Evolutionary conservation across 2,888 invertebrate genomes (phyloP).

Genomic region (Meandrusa payeni): DNA sequence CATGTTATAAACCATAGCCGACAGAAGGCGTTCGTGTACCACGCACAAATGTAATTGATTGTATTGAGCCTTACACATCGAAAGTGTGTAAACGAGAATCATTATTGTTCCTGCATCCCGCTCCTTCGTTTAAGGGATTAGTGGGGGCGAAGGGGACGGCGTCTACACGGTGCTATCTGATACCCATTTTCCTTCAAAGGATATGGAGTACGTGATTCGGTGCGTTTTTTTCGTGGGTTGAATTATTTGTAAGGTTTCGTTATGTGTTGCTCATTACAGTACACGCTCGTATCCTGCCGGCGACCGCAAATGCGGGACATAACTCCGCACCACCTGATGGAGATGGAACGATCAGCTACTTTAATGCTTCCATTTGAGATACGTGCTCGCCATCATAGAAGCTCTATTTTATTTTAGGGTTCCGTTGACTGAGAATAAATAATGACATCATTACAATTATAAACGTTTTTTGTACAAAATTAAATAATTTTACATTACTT

Average conservation of each 20-base stretch:
- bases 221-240: slow-evolving; percentile 76
- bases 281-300: slow-evolving; percentile 75
- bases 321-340: slow-evolving; percentile 64
- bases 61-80: slow-evolving; percentile 70
- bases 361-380: slow-evolving; percentile 62
- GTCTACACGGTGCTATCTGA: slow-evolving; percentile 63
- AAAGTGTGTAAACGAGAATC: slow-evolving; percentile 59
- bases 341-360: slow-evolving; percentile 40
- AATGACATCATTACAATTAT: too few species aligned
- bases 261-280: slow-evolving; percentile 79
- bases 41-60: slow-evolving; percentile 78
- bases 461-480: too few species aligned
- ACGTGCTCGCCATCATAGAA: slow-evolving; percentile 43
- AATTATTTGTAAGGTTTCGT: slow-evolving; percentile 80
- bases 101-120: slow-evolving; percentile 59
- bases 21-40: slow-evolving; percentile 66
- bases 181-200: slow-evolving; percentile 78
- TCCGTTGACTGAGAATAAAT: too few species aligned
- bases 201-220: slow-evolving; percentile 77
- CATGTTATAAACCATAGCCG: slow-evolving; percentile 53
- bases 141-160: slow-evolving; percentile 47
- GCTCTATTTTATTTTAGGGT: slow-evolving; percentile 16
- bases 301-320: slow-evolving; percentile 77
- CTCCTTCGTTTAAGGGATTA: slow-evolving; percentile 32
- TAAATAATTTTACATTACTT: too few species aligned